phyloP scores from a whole-genome alignment of 2,113 vertebrate species.

The Tenrec ecaudatus region DNA sequence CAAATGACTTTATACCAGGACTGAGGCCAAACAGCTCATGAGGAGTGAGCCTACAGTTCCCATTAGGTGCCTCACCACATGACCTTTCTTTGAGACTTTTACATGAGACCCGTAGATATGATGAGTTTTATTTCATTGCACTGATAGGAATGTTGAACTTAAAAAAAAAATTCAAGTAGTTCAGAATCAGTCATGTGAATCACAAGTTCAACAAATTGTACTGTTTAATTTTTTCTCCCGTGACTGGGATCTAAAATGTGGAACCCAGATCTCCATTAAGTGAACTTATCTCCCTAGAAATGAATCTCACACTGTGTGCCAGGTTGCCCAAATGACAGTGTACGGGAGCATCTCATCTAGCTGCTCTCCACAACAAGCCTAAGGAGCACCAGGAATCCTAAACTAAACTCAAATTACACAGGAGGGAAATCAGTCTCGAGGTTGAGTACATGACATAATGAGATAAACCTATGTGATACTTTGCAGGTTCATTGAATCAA shows the following conservation, averaged over 20 bases:
- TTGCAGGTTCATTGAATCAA: background rate
- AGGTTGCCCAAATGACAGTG: background rate
- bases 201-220: background rate
- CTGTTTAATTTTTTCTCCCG: background rate
- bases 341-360: background rate
- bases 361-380: background rate
- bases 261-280: rapidly evolving
- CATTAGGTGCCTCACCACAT: too few species aligned
- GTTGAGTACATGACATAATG: background rate
- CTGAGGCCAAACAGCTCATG: background rate
- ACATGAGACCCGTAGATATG: background rate
- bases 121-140: background rate
- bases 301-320: background rate
- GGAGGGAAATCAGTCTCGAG: background rate
- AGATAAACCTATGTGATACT: background rate
- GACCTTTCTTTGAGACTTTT: too few species aligned
- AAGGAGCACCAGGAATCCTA: background rate
- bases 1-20: background rate
- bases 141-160: background rate
- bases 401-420: background rate
- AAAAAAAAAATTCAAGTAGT: background rate
- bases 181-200: background rate
- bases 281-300: background rate
- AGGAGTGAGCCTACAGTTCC: background rate
- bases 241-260: background rate